Base-by-base conservation (phyloP, 2,797 vertebrate genomes). In the Lateolabrax maculatus region DNA sequence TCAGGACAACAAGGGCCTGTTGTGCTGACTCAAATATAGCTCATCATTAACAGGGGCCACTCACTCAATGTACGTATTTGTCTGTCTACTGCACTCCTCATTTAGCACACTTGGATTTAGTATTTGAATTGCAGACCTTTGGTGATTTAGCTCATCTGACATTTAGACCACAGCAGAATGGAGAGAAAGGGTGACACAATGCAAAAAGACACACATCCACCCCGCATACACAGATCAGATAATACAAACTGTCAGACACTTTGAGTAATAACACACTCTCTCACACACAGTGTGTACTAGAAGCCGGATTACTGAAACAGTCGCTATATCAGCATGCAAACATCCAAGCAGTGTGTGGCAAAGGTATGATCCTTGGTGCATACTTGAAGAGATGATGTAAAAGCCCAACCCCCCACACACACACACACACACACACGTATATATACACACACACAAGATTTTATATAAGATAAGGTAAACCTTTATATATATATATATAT, bases 241-340 rank as follows among this genome's bases (percentile, higher is more conserved):
- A 71, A 82, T 55, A 43, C 39, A 74, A 81, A 71, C 52, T 72
- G 78, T 79, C 75, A 83, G 19, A 48, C 2, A 41, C 23, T 63
- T 53, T 71, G 46, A 76, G 21, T 25, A 57, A 65, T 27, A 51
- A 71, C 51, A 39, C 71, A 75, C 19, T 16, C 55, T 48, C 49
- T 69, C 43, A 67, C 52, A 68, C 18, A 56, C n/a, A 58, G 64
- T 21, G 21, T n/a, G 51, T 19, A 73, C 44, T 18, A 9, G 11
- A 71, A 43, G 23, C 57, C 43, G 62, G 34, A 67, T 49, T 57
- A 48, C 18, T 21, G 9, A 41, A 55, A 61, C 49, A 41, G 60
- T 43, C 71, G 46, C 25, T 65, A 63, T 27, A 58, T 34, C 39
- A 29, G 57, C 39, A 65, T 34, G 48, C 51, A 67, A 31, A 74